These are phyloP conservation scores for Andrena cerasifolii DNA, from an alignment of 1,140 invertebrate genomes.

Conservation along the genomic window DNA sequence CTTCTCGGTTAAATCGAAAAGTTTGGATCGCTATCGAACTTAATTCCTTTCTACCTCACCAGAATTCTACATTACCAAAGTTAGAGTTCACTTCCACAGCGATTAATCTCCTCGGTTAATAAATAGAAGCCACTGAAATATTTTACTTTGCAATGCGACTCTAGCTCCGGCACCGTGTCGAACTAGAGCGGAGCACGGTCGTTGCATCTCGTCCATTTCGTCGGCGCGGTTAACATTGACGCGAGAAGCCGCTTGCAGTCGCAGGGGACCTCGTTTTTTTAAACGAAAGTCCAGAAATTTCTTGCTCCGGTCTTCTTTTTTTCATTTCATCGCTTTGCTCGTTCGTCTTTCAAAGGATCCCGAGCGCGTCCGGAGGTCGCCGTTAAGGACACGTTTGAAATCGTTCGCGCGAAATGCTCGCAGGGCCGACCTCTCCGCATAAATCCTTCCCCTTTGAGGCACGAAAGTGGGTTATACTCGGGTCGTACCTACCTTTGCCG, in stretches of 20 bases:
- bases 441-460: conserved; percentile 46
- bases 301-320: background rate
- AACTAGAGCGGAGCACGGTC: too few relatives aligned
- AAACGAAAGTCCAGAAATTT: conserved; percentile 38
- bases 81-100: too few relatives aligned
- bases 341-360: conserved; percentile 40
- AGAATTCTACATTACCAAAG: too few relatives aligned
- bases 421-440: conserved; percentile 29
- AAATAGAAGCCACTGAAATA: too few relatives aligned
- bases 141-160: too few relatives aligned
- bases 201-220: background rate
- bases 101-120: too few relatives aligned
- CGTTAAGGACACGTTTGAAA: conserved; percentile 51
- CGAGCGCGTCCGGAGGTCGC: conserved; percentile 25
- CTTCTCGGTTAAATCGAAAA: too few relatives aligned
- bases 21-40: too few relatives aligned
- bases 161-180: too few relatives aligned
- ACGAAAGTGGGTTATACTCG: conserved; percentile 46
- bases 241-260: background rate
- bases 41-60: too few relatives aligned
- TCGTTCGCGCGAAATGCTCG: conserved; percentile 45
- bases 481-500: conserved; percentile 51
- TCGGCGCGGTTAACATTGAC: background rate
- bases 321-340: background rate
- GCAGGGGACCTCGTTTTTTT: background rate